A percentile compares a stretch with the other conserved stretches of the same genome.
Conservation (phyloP, 2,113 vertebrate genomes). For the Tiliqua scincoides region DNA sequence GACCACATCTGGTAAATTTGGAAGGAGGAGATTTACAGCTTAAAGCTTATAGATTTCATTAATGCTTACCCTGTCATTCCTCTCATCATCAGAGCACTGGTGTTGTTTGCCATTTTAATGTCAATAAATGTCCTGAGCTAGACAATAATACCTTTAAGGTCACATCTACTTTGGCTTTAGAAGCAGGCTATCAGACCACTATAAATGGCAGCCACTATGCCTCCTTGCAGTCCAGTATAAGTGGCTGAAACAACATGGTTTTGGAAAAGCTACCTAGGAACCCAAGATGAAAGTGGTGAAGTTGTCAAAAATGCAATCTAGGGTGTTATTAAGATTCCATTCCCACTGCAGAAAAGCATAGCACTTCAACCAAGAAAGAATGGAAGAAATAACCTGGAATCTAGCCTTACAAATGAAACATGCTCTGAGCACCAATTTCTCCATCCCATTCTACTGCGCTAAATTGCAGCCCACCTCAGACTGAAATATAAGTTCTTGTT, state of each 20-base stretch:
- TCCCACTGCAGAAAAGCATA: neutral
- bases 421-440: neutral
- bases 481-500: constrained; percentile 6
- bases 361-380: neutral
- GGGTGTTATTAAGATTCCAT: neutral
- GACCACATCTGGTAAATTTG: too few species aligned
- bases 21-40: too few species aligned
- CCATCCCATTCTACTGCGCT: constrained; percentile 5
- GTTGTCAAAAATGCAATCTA: too few species aligned
- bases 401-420: neutral
- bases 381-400: neutral
- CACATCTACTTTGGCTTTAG: neutral
- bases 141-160: too few species aligned
- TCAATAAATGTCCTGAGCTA: too few species aligned
- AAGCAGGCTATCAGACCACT: neutral
- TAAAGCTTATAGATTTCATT: too few species aligned
- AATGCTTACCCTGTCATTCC: too few species aligned
- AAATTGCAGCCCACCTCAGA: constrained; percentile 28
- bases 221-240: neutral
- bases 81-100: too few species aligned
- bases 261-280: neutral
- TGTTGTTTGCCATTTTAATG: too few species aligned
- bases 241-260: neutral
- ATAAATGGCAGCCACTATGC: neutral
- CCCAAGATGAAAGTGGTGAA: neutral